Conservation (phyloP, 2,888 invertebrate species). For the Dolomedes plantarius region DNA sequence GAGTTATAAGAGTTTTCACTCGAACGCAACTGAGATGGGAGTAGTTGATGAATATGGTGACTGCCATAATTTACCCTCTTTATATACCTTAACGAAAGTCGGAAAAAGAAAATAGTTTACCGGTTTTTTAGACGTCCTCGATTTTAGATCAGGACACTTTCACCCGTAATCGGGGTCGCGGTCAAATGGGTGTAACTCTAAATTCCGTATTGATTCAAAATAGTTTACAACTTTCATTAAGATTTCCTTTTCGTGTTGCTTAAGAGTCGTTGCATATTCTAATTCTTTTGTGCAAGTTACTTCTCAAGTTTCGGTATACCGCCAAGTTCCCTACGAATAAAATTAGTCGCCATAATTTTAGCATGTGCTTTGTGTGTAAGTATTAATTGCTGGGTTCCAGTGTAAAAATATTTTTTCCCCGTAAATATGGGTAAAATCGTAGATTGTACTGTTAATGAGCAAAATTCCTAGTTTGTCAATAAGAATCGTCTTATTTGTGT, state of each 20-base stretch:
- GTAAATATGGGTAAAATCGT: no score
- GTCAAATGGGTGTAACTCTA: conserved; percentile 1
- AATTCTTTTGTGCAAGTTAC: no score
- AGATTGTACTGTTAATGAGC: no score
- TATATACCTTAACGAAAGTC: not conserved
- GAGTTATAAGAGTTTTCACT: not conserved
- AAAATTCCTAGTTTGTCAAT: no score
- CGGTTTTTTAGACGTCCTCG: not conserved
- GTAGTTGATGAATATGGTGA: not conserved
- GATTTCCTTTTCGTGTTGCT: not conserved
- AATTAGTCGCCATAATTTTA: no score
- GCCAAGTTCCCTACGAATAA: not conserved
- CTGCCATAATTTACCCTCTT: not conserved
- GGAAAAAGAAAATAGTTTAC: not conserved
- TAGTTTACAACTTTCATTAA: not conserved
- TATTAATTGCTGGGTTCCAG: no score
- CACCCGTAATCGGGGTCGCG: not conserved
- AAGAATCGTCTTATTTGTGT: no score
- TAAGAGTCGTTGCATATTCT: no score
- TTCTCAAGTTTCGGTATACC: not conserved
- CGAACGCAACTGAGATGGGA: not conserved
- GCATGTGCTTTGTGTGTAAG: not conserved
- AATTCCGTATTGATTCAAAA: not conserved
- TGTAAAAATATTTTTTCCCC: no score
- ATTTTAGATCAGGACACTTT: not conserved